Evolutionary conservation across 2,888 invertebrate species (phyloP), one percentile per base, ranked within the genome.

Genomic region (Molorchus minor): DNA sequence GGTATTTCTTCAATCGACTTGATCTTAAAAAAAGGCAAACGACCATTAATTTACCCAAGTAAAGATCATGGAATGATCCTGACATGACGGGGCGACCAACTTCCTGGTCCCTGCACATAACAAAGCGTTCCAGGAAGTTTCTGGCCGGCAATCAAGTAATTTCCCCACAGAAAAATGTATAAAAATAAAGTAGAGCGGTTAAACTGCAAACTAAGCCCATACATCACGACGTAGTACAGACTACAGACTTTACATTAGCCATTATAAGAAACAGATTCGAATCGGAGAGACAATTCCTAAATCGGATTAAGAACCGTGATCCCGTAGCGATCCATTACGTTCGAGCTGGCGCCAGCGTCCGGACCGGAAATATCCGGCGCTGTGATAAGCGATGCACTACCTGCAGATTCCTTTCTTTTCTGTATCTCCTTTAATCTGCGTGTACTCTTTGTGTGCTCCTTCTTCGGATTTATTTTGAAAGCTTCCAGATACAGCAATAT

Each of bases 231-330:
- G 61, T 67, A 53, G 43, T 53, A 60, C 67, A 67, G 69, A 70
- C 46, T 53, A 60, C 67, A 67, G 69, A 70, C 68, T 66, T 68
- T 68, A 72, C 73, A 75, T 74, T 74, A 72, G 72, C 71, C 71
- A 69, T 71, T 69, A 73, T 68, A 71, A 70, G 72, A 67, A 73
- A 70, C 74, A 73, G 71, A 73, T 74, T 72, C 68, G 64, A 65
- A 62, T 64, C 70, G 69, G 64, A 55, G 49, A 60, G 64, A 56
- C 58, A 65, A 69, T 68, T 67, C 65, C 70, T 68, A 77, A 74
- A 77, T 78, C 77, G 73, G 77, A 78, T 78, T 77, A 78, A 72
- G 73, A 73, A 72, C 72, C 68, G 73, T 72, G 76, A 75, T 75
- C 74, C 71, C 68, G 71, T 70, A 71, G 55, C 76, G 74, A 77